Conservation (phyloP, 1,140 invertebrate species). For the Caenorhabditis elegans region WBcel235 BX284606.5:6294501-6295000, state of each 20-base stretch:
- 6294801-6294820: no score
- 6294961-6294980: no score
- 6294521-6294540: not conserved
- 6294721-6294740: not conserved
- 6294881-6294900: no score
- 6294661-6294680: not conserved
- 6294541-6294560: not conserved
- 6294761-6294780: not conserved
- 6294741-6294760: not conserved
- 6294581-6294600: slow-evolving; percentile 9
- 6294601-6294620: not conserved
- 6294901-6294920: no score
- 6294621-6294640: not conserved
- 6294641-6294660: not conserved
- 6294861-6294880: no score
- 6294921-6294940: no score
- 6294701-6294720: not conserved
- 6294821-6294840: no score
- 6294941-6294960: no score
- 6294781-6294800: no score
- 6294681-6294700: not conserved
- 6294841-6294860: no score
- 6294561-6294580: not conserved
- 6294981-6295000: no score
- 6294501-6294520: no score